phyloP scores from a whole-genome alignment of 2,888 invertebrate species.

The Sylvicola fuscatus region DNA sequence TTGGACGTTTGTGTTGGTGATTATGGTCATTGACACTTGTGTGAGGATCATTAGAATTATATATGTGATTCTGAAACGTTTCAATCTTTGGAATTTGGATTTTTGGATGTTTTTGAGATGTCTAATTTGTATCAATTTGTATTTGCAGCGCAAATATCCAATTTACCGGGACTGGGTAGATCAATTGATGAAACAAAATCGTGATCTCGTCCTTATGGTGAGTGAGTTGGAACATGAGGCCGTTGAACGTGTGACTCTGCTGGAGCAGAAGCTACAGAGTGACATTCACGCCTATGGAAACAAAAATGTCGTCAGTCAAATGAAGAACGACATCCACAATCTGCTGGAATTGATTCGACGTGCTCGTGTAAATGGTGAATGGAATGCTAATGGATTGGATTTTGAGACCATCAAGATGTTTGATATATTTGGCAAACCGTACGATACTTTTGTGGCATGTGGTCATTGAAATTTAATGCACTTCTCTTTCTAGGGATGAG shows the following conservation, averaged over 20 bases:
- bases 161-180: conserved; percentile 40
- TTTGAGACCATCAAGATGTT: conserved; percentile 25
- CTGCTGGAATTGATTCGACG: conserved; percentile 27
- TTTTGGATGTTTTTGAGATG: neutral
- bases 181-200: conserved; percentile 37
- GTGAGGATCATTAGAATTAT: too few species aligned
- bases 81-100: neutral
- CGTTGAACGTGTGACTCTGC: conserved; percentile 29
- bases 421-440: conserved; percentile 18
- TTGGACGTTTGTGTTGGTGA: too few species aligned
- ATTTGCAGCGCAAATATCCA: conserved; percentile 41
- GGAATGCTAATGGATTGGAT: conserved; percentile 22
- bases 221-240: conserved; percentile 40
- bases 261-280: conserved; percentile 16
- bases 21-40: too few species aligned
- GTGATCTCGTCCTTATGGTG: conserved; percentile 35
- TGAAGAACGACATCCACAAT: conserved; percentile 19
- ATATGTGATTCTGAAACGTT: too few species aligned
- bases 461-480: too few species aligned
- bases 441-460: too few species aligned
- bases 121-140: neutral
- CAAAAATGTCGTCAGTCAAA: conserved; percentile 12
- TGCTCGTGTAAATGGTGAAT: conserved; percentile 19
- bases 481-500: too few species aligned
- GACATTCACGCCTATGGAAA: neutral